Evolutionary conservation across 1,140 invertebrate genomes (phyloP), one percentile per base, ranked within the genome.

Genomic region (Hylyphantes graminicola): DNA sequence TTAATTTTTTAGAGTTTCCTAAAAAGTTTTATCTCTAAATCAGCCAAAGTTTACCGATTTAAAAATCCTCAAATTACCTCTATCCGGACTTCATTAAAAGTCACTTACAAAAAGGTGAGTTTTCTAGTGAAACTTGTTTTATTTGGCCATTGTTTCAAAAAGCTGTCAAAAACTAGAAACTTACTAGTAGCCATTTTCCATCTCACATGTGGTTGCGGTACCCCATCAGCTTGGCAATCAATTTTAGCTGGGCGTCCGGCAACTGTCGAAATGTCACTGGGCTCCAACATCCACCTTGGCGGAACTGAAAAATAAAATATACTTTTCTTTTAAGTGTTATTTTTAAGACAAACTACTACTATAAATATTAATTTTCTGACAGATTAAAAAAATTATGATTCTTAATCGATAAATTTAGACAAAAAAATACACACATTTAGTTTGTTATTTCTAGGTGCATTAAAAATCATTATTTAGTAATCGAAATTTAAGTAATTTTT

Each of bases 151-250:
- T 35, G 35, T 35, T 1, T 35, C 8, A 59, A 13, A 11, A 59
- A 59, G n/a, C 57, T 59, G n/a, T 35, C 57, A 59, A 59, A 59
- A 35, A 35, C 55, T 12, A 9, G n/a, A 6, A 9, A 70, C 81
- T 81, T 82, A 87, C 84, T 81, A 10, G 87, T 68, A 21, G 83
- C 76, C 67, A 89, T 90, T 77, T 89, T 90, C 97, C 97, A 98
- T 7, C 94, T 94, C n/a, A 97, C 94, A 2, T 91, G 92, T 0
- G 96, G 96, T 70, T 93, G 93, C 0, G 97, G 96, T 88, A 96
- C 96, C 1, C 97, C 97, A 79, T 95, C 94, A 0, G 96, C 96
- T 89, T 96, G 94, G 87, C 97, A 98, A 88, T 97, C 94, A 2
- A 98, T 90, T 7, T 93, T 93, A 12, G 96, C 93, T 86, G 94